phyloP scores from a whole-genome alignment of 1,140 invertebrate species.

The Doryteuthis pealeii region DNA sequence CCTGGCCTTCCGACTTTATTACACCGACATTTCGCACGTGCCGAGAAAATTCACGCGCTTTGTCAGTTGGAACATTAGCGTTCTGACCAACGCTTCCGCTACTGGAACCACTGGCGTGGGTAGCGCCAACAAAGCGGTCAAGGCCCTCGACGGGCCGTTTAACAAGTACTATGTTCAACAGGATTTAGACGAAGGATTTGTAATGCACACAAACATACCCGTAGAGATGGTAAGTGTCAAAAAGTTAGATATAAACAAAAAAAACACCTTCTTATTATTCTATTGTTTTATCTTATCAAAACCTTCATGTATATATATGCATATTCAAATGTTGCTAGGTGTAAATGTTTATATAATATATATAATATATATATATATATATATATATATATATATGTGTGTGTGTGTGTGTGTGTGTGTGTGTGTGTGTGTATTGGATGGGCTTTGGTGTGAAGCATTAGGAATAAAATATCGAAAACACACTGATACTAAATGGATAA shows the following conservation, averaged over 20 bases:
- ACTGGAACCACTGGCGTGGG: not conserved
- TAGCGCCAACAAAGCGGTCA: slow-evolving; percentile 53
- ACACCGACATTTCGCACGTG: slow-evolving; percentile 83
- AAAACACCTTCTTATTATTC: not conserved
- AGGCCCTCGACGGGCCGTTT: slow-evolving; percentile 74
- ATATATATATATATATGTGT: not conserved
- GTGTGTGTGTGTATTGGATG: too few relatives aligned
- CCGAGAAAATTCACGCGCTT: slow-evolving; percentile 77
- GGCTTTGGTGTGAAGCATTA: too few relatives aligned
- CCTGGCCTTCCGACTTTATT: slow-evolving; percentile 71
- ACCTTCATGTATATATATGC: not conserved
- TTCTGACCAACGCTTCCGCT: slow-evolving; percentile 36
- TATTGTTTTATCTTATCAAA: not conserved
- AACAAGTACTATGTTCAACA: slow-evolving; percentile 84
- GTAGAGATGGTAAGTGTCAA: slow-evolving; percentile 71
- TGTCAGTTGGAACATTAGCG: slow-evolving; percentile 72
- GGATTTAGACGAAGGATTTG: slow-evolving; percentile 69
- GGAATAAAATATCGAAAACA: too few relatives aligned
- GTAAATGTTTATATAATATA: not conserved
- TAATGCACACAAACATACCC: slow-evolving; percentile 67
- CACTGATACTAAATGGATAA: too few relatives aligned
- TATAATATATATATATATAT: not conserved
- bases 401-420: not conserved
- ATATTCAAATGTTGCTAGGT: not conserved
- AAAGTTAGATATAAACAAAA: not conserved